Conservation (phyloP, 2,113 vertebrate species). For the Nothobranchius kuhntae region DNA sequence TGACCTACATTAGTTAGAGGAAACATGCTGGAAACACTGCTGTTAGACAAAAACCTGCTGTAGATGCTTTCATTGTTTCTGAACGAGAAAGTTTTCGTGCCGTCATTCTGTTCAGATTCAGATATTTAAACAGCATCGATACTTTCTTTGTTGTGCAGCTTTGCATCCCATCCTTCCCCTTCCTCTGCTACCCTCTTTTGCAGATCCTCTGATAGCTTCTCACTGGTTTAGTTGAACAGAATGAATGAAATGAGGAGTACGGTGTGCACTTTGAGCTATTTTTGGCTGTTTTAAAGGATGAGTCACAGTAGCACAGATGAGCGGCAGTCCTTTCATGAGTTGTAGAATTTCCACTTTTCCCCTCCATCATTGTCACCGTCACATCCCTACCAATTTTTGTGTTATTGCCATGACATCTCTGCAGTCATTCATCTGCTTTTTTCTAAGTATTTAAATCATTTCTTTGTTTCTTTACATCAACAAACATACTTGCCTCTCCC, state of each 20-base stretch:
- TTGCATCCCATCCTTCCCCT: not conserved
- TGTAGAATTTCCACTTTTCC: constrained; percentile 33
- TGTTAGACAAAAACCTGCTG: not conserved
- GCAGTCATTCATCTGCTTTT: constrained; percentile 5
- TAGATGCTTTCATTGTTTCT: not conserved
- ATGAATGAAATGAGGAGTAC: constrained; percentile 36
- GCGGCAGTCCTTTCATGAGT: constrained; percentile 47
- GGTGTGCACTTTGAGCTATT: constrained; percentile 50
- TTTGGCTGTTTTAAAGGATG: constrained; percentile 54
- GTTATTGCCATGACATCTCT: constrained; percentile 26
- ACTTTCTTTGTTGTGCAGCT: not conserved
- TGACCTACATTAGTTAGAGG: not conserved
- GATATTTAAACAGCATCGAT: no score
- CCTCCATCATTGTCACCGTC: not conserved
- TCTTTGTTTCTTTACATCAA: constrained; percentile 10
- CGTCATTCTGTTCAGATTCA: not conserved
- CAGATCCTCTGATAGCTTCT: constrained; percentile 26
- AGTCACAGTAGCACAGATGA: constrained; percentile 53
- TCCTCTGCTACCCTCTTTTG: constrained; percentile 3
- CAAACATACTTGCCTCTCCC: constrained; percentile 22
- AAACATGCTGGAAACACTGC: not conserved
- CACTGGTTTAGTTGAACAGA: constrained; percentile 14
- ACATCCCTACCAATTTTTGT: constrained; percentile 14
- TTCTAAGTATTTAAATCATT: not conserved
- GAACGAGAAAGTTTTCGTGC: no score